Evolutionary conservation across 2,888 invertebrate species (phyloP).

Genomic region (Drosophila acutilabella): DNA sequence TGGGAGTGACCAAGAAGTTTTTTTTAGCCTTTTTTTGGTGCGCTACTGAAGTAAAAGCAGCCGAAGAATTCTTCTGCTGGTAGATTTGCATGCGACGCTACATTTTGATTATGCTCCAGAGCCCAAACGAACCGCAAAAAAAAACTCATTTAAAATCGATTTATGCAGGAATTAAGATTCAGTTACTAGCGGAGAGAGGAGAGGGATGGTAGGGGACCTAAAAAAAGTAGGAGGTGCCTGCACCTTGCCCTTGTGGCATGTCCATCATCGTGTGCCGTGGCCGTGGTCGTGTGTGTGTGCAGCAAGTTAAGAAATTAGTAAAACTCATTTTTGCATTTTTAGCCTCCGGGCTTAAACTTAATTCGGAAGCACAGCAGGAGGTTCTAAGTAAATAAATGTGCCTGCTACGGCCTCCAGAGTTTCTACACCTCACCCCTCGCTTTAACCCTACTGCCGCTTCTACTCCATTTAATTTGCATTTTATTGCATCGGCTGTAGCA

Average conservation of each 20-base stretch:
- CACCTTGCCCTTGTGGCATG: conserved; percentile 42
- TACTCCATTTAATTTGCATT: conserved; percentile 83
- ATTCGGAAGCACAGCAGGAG: conserved; percentile 91
- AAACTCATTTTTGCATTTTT: conserved; percentile 86
- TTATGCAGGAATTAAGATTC: conserved; percentile 81
- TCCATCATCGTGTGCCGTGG: conserved; percentile 63
- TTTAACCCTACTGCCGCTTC: conserved; percentile 1
- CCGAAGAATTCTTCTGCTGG: conserved; percentile 28
- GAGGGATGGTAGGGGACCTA: background rate
- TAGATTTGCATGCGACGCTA: conserved; percentile 72
- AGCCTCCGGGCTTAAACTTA: conserved; percentile 90
- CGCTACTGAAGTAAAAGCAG: conserved; percentile 64
- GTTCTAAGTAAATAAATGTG: conserved; percentile 86
- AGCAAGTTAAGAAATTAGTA: conserved; percentile 84
- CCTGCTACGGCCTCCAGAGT: conserved; percentile 44
- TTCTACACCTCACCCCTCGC: background rate
- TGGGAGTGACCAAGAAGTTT: conserved; percentile 59
- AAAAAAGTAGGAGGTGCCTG: conserved; percentile 4
- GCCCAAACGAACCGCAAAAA: conserved; percentile 8
- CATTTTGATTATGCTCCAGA: conserved; percentile 64
- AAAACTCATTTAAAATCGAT: conserved; percentile 84
- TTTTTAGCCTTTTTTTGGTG: conserved; percentile 53
- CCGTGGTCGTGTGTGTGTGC: conserved; percentile 30
- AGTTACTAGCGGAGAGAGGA: conserved; percentile 35
- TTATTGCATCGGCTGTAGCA: conserved; percentile 69